Evolutionary conservation across 2,113 vertebrate species (phyloP).

Genomic region (Thalassarche chlororhynchos): DNA sequence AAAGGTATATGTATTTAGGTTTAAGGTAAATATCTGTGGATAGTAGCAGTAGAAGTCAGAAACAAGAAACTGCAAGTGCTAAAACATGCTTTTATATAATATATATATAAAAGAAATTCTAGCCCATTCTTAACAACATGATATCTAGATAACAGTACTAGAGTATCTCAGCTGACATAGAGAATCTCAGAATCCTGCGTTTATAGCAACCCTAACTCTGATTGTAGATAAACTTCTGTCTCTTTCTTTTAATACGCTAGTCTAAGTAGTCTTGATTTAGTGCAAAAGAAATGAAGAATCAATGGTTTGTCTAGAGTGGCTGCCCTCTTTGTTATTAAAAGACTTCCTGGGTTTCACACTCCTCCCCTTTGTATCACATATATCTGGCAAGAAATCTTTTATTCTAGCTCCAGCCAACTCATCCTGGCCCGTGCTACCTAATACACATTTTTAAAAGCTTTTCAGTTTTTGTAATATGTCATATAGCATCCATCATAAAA

Average conservation of each 20-base stretch:
- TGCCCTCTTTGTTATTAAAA: neutral
- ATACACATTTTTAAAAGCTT: neutral
- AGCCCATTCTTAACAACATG: neutral
- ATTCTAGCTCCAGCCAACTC: neutral
- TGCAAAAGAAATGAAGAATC: slow-evolving; percentile 37
- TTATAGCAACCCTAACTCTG: neutral
- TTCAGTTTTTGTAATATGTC: neutral
- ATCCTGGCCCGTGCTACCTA: neutral
- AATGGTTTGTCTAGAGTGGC: neutral
- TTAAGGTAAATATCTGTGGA: neutral
- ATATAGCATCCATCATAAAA: neutral
- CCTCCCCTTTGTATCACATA: neutral
- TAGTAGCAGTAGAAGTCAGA: neutral
- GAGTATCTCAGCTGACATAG: neutral
- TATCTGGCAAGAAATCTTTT: neutral
- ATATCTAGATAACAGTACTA: neutral
- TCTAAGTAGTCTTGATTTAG: neutral
- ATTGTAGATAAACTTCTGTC: neutral
- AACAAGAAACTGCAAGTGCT: neutral
- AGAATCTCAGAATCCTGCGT: neutral
- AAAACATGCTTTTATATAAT: neutral
- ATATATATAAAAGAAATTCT: neutral
- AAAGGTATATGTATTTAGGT: neutral
- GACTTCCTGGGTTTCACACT: neutral
- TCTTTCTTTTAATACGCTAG: neutral